A percentile compares a stretch with the other conserved stretches of the same genome.
Conservation (phyloP, 2,113 vertebrate genomes). For the Nothoprocta pentlandii region DNA sequence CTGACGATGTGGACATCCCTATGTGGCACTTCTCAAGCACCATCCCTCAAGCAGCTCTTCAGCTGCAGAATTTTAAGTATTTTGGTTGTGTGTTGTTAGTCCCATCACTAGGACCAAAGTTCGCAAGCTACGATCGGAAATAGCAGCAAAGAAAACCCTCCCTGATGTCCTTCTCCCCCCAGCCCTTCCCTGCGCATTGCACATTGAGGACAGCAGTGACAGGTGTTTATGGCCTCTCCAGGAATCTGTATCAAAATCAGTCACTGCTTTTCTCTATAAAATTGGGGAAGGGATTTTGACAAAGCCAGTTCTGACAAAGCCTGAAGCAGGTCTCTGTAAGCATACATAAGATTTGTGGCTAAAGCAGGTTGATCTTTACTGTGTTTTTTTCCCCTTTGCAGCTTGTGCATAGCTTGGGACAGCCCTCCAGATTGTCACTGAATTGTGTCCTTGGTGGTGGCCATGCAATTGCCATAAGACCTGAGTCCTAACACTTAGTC, state of each 20-base stretch:
- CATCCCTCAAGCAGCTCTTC: not conserved
- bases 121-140: not conserved
- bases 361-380: not conserved
- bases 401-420: not conserved
- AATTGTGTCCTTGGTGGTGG: not conserved
- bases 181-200: not conserved
- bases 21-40: accelerated
- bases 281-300: not conserved
- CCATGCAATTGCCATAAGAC: not conserved
- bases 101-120: not conserved
- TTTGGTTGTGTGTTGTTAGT: not conserved
- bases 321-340: not conserved
- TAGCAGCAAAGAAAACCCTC: not conserved
- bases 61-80: not conserved
- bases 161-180: not conserved
- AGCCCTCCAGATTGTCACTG: not conserved
- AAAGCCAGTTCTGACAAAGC: not conserved
- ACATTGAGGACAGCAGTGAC: not conserved
- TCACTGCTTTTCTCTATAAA: not conserved
- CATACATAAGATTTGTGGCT: not conserved
- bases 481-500: not conserved
- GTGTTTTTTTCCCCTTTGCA: not conserved
- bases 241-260: not conserved
- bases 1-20: not conserved
- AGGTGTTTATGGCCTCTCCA: not conserved